Conservation (phyloP, 1,140 invertebrate species). For the Ericerus pela region DNA sequence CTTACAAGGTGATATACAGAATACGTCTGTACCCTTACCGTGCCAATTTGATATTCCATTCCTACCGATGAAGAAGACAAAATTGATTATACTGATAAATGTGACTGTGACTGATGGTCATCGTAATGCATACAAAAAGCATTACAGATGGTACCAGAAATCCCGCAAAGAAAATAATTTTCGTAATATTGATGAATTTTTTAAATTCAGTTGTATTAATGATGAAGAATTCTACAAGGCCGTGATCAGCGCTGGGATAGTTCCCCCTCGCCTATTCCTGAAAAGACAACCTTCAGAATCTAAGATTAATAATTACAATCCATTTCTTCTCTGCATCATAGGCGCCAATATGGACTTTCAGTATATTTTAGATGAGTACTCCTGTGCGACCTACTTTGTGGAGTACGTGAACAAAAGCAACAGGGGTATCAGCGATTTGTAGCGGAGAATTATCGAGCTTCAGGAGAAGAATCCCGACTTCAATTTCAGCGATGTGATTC, state of each 20-base stretch:
- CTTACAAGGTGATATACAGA: no score
- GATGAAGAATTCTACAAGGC: no score
- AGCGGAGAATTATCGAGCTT: constrained; percentile 2
- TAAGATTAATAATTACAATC: constrained; percentile 24
- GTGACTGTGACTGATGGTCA: no score
- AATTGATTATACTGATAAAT: no score
- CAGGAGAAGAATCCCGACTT: constrained; percentile 7
- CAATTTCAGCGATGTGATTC: not conserved
- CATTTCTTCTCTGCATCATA: constrained; percentile 19
- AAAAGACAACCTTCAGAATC: constrained; percentile 14
- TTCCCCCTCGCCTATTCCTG: constrained; percentile 2
- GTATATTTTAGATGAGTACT: constrained; percentile 24
- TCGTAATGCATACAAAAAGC: no score
- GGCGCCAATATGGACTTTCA: constrained; percentile 26
- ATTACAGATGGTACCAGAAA: no score
- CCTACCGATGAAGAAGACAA: no score
- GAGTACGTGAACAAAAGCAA: constrained; percentile 25
- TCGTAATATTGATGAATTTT: no score
- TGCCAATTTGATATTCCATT: no score
- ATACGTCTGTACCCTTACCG: no score
- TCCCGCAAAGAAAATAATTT: no score
- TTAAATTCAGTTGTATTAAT: no score
- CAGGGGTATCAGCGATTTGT: constrained; percentile 10
- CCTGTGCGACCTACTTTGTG: constrained; percentile 21
- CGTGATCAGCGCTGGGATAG: not conserved